Percentiles rank a stretch among this genome's conserved stretches.
Evolutionary conservation across 2,113 vertebrate species (phyloP).

Genomic region (Dipodomys ordii): DNA sequence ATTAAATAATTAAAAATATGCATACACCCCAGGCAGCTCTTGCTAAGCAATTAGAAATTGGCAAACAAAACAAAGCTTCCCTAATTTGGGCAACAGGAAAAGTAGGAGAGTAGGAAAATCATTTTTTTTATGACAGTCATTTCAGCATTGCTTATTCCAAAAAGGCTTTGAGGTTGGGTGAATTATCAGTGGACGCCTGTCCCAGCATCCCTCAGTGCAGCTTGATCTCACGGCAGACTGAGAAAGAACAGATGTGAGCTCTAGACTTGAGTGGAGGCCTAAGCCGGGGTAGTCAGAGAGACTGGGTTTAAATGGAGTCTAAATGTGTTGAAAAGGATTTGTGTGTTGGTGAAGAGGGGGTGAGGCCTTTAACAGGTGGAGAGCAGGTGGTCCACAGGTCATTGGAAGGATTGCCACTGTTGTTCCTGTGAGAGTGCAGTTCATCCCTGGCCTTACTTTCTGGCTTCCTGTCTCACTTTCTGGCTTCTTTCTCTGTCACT

Average conservation of each 20-base stretch:
- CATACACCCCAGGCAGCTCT: slow-evolving; percentile 19
- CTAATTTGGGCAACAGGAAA: slow-evolving; percentile 36
- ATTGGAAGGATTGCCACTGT: neutral
- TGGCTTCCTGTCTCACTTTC: neutral
- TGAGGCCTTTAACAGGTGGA: too few relatives aligned
- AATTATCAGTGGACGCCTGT: neutral
- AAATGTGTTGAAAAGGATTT: neutral
- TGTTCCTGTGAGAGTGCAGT: neutral
- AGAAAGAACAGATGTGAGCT: neutral
- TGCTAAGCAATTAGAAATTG: slow-evolving; percentile 41
- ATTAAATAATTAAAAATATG: slow-evolving; percentile 67
- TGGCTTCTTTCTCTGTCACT: neutral
- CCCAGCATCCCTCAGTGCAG: neutral
- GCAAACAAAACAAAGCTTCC: neutral
- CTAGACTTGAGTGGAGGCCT: neutral
- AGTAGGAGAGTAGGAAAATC: slow-evolving; percentile 40
- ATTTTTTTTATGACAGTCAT: slow-evolving; percentile 27
- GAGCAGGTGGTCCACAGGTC: neutral
- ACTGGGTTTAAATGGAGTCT: neutral
- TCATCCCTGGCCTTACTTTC: neutral
- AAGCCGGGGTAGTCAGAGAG: neutral
- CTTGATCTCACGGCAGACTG: slow-evolving; percentile 22
- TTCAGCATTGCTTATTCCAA: neutral
- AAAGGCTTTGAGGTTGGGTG: neutral
- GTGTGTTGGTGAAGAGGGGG: neutral